A percentile compares a stretch with the other conserved stretches of the same genome.
phyloP scores from a whole-genome alignment of 2,797 vertebrate species.

The Lagocephalus sceleratus region DNA sequence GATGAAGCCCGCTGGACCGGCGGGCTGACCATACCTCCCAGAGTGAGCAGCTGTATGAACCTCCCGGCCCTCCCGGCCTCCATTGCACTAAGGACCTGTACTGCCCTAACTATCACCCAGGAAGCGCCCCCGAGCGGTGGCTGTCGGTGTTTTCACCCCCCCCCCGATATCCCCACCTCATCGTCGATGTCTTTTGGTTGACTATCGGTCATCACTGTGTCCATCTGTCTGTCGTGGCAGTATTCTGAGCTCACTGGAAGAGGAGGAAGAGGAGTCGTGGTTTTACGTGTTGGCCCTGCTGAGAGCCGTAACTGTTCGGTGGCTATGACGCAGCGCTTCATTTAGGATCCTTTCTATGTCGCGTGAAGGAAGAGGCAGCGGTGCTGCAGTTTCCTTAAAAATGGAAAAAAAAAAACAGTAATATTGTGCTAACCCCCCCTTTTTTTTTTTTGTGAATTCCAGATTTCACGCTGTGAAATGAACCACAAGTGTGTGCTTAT shows the following conservation, averaged over 20 bases:
- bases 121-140: slow-evolving; percentile 54
- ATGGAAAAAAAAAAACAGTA: not conserved
- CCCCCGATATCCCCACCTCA: slow-evolving; percentile 21
- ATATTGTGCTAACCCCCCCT: not conserved
- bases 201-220: not conserved
- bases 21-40: slow-evolving; percentile 45
- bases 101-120: slow-evolving; percentile 61
- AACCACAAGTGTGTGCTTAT: slow-evolving; percentile 5
- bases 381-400: slow-evolving; percentile 1
- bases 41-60: slow-evolving; percentile 43
- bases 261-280: slow-evolving; percentile 32
- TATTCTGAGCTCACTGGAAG: slow-evolving; percentile 54
- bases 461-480: too few species aligned
- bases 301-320: slow-evolving; percentile 35
- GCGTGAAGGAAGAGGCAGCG: slow-evolving; percentile 14
- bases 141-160: slow-evolving; percentile 33
- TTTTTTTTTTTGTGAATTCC: too few species aligned
- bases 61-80: slow-evolving; percentile 54
- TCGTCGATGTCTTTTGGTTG: slow-evolving; percentile 27
- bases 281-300: slow-evolving; percentile 62
- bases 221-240: slow-evolving; percentile 44
- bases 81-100: slow-evolving; percentile 80
- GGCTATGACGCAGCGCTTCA: slow-evolving; percentile 31
- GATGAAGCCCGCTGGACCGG: slow-evolving; percentile 46
- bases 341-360: slow-evolving; percentile 15